Evolutionary conservation across 2,888 invertebrate genomes (phyloP).

Genomic region (Metalampra italica): DNA sequence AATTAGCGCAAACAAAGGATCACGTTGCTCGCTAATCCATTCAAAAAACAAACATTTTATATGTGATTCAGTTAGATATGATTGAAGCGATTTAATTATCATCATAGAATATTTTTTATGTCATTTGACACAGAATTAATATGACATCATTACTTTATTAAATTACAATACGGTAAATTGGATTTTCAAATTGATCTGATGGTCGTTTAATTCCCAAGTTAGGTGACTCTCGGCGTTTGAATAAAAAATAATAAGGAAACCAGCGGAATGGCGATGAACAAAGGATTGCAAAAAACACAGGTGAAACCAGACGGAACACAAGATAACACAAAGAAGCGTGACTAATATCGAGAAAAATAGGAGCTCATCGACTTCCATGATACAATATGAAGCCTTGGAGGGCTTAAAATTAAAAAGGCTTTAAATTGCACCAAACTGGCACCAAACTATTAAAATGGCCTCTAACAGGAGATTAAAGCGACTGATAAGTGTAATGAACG

Average conservation of each 20-base stretch:
- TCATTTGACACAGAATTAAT: no score
- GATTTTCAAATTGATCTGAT: no score
- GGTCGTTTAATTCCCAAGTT: no score
- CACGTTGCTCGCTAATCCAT: no score
- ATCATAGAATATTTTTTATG: no score
- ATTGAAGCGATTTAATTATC: no score
- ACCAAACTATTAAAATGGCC: not conserved
- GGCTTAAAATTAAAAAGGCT: not conserved
- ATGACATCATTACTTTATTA: no score
- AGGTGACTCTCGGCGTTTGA: not conserved
- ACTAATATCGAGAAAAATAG: not conserved
- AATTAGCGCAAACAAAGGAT: no score
- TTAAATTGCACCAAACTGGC: not conserved
- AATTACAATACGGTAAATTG: no score
- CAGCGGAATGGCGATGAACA: not conserved
- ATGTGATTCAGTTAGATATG: no score
- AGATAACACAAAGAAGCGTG: not conserved
- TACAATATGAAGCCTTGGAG: not conserved
- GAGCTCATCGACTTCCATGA: not conserved
- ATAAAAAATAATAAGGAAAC: not conserved
- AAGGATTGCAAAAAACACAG: not conserved
- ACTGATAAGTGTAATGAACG: no score
- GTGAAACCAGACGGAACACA: conserved; percentile 17
- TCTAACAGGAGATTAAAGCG: not conserved
- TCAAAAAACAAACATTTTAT: no score